Conservation (phyloP, 2,888 invertebrate species). For the Nasonia oneida region DNA sequence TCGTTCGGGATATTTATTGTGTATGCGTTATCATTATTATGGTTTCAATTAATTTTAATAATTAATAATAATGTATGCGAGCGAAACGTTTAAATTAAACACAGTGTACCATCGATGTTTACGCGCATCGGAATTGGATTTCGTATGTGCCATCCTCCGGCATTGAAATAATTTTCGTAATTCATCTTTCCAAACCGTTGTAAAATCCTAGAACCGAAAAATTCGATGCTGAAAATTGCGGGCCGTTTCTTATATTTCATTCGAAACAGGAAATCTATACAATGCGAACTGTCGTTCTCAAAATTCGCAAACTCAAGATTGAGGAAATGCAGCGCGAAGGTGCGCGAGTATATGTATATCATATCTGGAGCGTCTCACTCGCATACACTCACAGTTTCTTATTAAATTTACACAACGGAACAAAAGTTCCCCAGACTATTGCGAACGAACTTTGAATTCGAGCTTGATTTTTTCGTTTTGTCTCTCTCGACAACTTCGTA, state of each 20-base stretch:
- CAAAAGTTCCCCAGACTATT: not conserved
- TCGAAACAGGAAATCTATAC: not conserved
- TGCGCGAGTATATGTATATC: not conserved
- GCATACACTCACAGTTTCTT: not conserved
- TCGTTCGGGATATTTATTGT: not conserved
- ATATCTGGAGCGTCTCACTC: not conserved
- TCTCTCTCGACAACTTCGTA: not conserved
- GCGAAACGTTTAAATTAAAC: not conserved
- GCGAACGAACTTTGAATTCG: not conserved
- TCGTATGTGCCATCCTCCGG: too few species aligned
- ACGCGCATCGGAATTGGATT: too few species aligned
- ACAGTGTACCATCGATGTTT: too few species aligned
- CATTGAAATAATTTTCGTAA: too few species aligned
- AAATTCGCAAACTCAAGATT: conserved; percentile 21
- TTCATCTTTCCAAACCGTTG: too few species aligned
- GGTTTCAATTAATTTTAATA: not conserved
- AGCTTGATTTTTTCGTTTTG: not conserved
- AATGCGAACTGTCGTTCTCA: not conserved
- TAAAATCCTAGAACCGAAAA: not conserved
- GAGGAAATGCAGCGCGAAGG: conserved; percentile 12
- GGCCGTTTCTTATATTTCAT: conserved; percentile 5
- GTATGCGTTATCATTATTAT: not conserved
- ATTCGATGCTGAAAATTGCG: not conserved
- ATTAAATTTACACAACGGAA: conserved; percentile 17
- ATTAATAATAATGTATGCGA: not conserved